Base-by-base conservation (phyloP, 2,113 vertebrate genomes). In the Acanthisitta chloris region DNA sequence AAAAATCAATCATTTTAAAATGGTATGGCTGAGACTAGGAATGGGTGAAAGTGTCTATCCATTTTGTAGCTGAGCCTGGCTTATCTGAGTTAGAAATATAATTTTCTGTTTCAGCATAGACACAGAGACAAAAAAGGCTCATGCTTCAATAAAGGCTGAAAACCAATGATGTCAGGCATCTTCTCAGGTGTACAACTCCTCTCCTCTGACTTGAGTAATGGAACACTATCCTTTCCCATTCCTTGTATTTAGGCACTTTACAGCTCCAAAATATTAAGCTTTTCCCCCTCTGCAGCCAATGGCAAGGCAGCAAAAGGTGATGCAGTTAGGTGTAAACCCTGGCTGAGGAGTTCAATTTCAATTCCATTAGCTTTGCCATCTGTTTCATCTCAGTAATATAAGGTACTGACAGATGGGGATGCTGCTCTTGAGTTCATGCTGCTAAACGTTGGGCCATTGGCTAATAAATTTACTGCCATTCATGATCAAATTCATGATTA, bases 351-450 rank as follows among this genome's bases (percentile, higher is more conserved):
- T 92, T 62, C 86, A 77, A 88, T 93, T 94, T 94, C 70, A 81
- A 26, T 90, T 92, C 74, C 36, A 71, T 92, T 87, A 87, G 34
- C 26, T 93, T 91, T 92, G 43, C 91, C 91, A 95, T 89, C 85
- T 87, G 66, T 77, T 95, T 95, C 43, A 26, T 85, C 62, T 93
- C 85, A 61, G 33, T 80, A 74, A 61, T 74, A 85, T 61, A 91
- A 91, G 55, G 38, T 70, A 73, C 57, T 80, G 89, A 77, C 84
- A 95, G 86, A 69, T 87, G 89, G 55, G 33, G n/a, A 82, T 86
- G 55, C 46, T 88, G 64, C 61, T 92, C 43, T 90, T 74, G 81
- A 71, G 61, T 81, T 81, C 51, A 73, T 87, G 62, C 34, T 84
- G 55, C 70, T 87, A 84, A 90, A 84, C 14, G 42, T 28, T 34